phyloP scores from a whole-genome alignment of 2,888 invertebrate species.

The Diadegma fenestrale region DNA sequence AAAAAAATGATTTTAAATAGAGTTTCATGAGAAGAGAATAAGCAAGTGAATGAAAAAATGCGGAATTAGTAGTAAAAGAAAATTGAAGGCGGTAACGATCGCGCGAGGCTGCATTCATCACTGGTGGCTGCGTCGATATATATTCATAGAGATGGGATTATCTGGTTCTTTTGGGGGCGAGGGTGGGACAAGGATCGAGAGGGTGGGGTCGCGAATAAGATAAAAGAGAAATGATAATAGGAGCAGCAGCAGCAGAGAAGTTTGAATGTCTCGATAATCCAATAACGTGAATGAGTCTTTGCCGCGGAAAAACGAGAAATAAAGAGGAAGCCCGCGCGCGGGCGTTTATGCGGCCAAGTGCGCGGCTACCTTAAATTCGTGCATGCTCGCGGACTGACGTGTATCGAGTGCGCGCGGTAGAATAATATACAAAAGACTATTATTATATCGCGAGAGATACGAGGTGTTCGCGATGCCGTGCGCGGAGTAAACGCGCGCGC shows the following conservation, averaged over 20 bases:
- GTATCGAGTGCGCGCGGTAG: conserved; percentile 14
- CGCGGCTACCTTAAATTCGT: conserved; percentile 23
- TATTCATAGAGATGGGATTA: conserved; percentile 12
- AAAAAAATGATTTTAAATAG: too few relatives aligned
- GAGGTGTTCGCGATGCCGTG: conserved; percentile 25
- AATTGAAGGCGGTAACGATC: neutral
- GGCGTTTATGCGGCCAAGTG: neutral
- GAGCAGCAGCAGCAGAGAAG: too few relatives aligned
- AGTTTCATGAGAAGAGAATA: too few relatives aligned
- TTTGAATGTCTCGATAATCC: conserved; percentile 23
- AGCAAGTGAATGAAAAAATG: neutral
- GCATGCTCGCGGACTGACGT: neutral
- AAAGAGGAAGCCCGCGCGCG: conserved; percentile 10
- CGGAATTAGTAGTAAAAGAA: neutral
- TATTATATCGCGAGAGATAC: conserved; percentile 34
- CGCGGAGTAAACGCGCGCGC: neutral
- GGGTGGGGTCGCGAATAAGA: neutral
- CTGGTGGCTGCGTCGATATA: neutral
- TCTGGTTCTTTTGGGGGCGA: neutral
- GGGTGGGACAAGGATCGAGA: neutral
- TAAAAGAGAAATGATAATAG: neutral
- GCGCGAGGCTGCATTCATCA: neutral
- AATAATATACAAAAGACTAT: conserved; percentile 34
- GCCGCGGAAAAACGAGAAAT: conserved; percentile 19
- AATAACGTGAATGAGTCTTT: conserved; percentile 25